These are phyloP conservation scores for Callopanchax toddi DNA, from an alignment of 2,113 vertebrate genomes.

Conservation along the genomic window DNA sequence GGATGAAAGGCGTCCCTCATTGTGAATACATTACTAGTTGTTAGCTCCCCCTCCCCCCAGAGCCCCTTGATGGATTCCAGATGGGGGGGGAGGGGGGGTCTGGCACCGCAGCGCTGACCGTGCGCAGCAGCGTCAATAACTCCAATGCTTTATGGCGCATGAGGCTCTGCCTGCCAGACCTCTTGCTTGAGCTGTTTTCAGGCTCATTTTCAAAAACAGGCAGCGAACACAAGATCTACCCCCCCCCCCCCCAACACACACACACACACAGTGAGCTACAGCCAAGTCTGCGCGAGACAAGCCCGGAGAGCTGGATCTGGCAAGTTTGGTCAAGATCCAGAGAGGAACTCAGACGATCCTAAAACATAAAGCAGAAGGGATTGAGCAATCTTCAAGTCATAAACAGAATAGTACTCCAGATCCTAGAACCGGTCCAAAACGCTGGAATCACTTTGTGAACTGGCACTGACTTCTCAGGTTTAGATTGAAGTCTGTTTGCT, in stretches of 20 bases:
- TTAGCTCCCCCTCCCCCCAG: constrained; percentile 73
- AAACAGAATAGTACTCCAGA: too few relatives aligned
- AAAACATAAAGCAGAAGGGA: constrained; percentile 28
- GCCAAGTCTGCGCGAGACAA: constrained; percentile 22
- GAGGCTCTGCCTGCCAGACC: constrained; percentile 74
- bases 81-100: constrained; percentile 87
- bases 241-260: constrained; percentile 13
- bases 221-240: constrained; percentile 39
- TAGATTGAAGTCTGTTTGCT: too few relatives aligned
- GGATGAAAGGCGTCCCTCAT: constrained; percentile 65
- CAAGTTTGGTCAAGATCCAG: constrained; percentile 6
- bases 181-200: constrained; percentile 72
- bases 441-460: too few relatives aligned
- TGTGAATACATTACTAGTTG: constrained; percentile 79
- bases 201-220: constrained; percentile 45
- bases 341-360: neutral
- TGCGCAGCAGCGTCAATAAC: constrained; percentile 88
- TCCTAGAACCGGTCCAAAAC: too few relatives aligned
- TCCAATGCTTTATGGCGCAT: constrained; percentile 85
- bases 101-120: constrained; percentile 88
- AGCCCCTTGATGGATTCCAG: constrained; percentile 92
- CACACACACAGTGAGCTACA: constrained; percentile 18
- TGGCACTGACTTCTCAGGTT: too few relatives aligned
- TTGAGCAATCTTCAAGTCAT: neutral
- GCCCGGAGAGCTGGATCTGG: constrained; percentile 13